phyloP scores from a whole-genome alignment of 2,113 vertebrate species.

The Cygnus buccinator region DNA sequence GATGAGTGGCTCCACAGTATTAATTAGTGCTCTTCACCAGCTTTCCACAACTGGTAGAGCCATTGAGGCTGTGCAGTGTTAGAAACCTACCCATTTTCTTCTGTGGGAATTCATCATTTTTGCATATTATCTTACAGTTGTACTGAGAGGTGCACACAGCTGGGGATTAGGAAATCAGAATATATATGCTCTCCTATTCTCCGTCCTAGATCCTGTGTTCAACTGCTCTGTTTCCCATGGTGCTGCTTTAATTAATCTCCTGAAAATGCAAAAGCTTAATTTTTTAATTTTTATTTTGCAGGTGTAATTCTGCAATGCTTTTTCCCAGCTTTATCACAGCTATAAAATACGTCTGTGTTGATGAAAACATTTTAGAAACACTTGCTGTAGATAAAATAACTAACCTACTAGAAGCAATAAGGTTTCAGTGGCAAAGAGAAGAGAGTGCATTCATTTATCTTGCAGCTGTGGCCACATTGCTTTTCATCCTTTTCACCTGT shows the following conservation, averaged over 20 bases:
- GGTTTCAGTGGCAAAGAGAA: neutral
- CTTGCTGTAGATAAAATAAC: neutral
- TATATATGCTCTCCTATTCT: neutral
- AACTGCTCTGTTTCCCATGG: neutral
- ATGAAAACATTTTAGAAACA: neutral
- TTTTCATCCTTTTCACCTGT: neutral
- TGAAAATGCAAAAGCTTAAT: neutral
- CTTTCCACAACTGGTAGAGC: neutral
- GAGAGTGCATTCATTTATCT: neutral
- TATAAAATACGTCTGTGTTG: neutral
- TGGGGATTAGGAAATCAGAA: neutral
- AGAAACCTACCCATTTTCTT: neutral
- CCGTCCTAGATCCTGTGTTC: neutral
- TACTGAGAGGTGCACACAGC: neutral
- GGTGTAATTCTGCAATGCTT: neutral
- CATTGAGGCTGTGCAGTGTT: neutral
- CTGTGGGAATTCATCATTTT: accelerated
- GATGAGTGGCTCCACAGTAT: neutral
- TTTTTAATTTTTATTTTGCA: neutral
- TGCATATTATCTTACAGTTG: accelerated
- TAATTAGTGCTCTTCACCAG: neutral
- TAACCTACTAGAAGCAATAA: neutral
- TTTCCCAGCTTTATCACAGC: neutral
- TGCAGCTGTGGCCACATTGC: neutral
- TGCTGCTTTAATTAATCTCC: neutral